Conservation (phyloP, 2,113 vertebrate genomes). For the Mormoops blainvillei region DNA sequence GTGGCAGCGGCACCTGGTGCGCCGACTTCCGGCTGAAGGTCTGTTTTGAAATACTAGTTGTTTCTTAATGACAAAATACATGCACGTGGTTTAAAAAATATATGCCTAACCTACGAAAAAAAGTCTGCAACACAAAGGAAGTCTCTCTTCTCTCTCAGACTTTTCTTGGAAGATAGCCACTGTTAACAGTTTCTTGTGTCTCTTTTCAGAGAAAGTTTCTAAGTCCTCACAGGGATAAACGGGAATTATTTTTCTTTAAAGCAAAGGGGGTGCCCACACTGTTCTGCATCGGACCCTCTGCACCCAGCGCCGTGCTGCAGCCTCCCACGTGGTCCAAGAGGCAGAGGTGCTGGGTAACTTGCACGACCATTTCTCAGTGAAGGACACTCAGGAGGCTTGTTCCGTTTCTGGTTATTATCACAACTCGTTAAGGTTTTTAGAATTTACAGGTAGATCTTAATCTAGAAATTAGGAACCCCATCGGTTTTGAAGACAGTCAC, state of each 20-base stretch:
- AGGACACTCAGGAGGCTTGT: neutral
- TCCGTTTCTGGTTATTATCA: neutral
- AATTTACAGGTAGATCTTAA: neutral
- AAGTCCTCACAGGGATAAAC: neutral
- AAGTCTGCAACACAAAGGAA: neutral
- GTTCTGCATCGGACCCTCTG: neutral
- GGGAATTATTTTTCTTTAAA: neutral
- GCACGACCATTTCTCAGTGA: neutral
- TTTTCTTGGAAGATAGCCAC: neutral
- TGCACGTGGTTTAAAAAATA: neutral
- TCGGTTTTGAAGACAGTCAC: neutral
- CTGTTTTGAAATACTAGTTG: neutral
- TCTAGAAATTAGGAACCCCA: neutral
- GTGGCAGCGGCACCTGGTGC: neutral
- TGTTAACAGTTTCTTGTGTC: neutral
- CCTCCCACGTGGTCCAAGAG: neutral
- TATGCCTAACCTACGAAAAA: neutral
- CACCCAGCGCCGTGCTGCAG: rapidly evolving
- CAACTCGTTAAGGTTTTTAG: neutral
- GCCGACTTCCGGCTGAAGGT: rapidly evolving
- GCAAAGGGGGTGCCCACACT: rapidly evolving
- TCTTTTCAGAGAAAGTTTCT: neutral
- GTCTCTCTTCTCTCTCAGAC: neutral
- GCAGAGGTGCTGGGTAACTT: rapidly evolving
- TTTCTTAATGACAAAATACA: neutral